Percentiles rank a stretch among this genome's conserved stretches.
Evolutionary conservation across 2,797 vertebrate genomes (phyloP).

Genomic region (Dryobates pubescens): DNA sequence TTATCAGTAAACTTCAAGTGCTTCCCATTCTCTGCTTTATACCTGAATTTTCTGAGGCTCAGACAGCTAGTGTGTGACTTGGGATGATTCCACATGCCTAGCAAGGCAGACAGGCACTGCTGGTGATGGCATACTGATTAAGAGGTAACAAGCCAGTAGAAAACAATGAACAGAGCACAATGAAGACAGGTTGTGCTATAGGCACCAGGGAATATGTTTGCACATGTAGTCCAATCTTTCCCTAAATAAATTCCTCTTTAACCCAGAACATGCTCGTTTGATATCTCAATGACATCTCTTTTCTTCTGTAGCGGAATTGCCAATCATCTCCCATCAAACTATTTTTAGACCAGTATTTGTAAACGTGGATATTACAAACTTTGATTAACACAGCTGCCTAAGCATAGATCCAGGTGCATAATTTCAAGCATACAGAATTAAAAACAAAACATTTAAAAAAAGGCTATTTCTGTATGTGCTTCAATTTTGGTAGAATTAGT

Average conservation of each 20-base stretch:
- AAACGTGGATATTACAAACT: neutral
- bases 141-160: neutral
- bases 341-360: neutral
- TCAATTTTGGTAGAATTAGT: neutral
- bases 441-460: too few species aligned
- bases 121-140: neutral
- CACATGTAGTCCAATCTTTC: neutral
- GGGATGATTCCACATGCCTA: neutral
- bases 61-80: neutral
- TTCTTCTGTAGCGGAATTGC: neutral
- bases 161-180: neutral
- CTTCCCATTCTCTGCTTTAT: neutral
- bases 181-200: neutral
- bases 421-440: neutral
- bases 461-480: neutral
- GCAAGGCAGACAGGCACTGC: neutral
- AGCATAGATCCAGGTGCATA: neutral
- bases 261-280: neutral
- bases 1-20: neutral
- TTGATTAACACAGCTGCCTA: neutral
- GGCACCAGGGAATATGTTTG: accelerated
- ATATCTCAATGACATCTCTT: neutral
- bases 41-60: neutral
- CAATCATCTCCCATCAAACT: neutral
- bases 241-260: neutral